A percentile compares a stretch with the other conserved stretches of the same genome.
phyloP scores from a whole-genome alignment of 2,113 vertebrate genomes.

The Brachionichthys hirsutus region DNA sequence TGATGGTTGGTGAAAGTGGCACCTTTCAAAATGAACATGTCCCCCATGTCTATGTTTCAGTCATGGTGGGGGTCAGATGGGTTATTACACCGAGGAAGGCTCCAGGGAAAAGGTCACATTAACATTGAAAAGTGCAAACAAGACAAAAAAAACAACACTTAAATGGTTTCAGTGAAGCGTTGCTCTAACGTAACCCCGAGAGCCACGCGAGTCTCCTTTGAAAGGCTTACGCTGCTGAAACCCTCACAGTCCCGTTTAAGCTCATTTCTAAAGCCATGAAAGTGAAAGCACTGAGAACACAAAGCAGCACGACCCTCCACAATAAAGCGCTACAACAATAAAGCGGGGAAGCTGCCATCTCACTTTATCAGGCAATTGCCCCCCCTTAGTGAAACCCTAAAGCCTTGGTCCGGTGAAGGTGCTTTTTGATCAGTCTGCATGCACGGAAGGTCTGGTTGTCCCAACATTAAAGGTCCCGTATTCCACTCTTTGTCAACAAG shows the following conservation, averaged over 20 bases:
- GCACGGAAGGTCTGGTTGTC: too few species aligned
- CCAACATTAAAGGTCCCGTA: too few species aligned
- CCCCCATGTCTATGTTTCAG: slow-evolving; percentile 24
- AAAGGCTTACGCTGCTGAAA: slow-evolving; percentile 25
- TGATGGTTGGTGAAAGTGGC: not conserved
- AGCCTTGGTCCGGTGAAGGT: too few species aligned
- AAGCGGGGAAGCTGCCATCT: slow-evolving; percentile 46
- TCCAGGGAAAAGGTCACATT: slow-evolving; percentile 47
- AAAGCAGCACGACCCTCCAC: too few species aligned
- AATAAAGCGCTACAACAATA: too few species aligned
- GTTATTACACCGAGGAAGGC: slow-evolving; percentile 15
- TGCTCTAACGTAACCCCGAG: slow-evolving; percentile 35
- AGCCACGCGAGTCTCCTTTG: slow-evolving; percentile 8
- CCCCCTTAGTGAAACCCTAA: too few species aligned
- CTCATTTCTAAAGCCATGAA: slow-evolving; percentile 17
- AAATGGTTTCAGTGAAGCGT: slow-evolving; percentile 25
- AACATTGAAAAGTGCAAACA: not conserved
- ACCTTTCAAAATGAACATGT: slow-evolving; percentile 44
- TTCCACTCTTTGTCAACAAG: too few species aligned
- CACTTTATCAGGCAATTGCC: slow-evolving; percentile 17
- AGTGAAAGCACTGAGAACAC: too few species aligned
- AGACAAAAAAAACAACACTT: slow-evolving; percentile 9
- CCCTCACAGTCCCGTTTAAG: slow-evolving; percentile 12
- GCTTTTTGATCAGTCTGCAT: too few species aligned
- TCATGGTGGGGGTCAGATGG: slow-evolving; percentile 30